Base-by-base conservation (phyloP, 2,888 invertebrate species). In the Apotomis capreana region DNA sequence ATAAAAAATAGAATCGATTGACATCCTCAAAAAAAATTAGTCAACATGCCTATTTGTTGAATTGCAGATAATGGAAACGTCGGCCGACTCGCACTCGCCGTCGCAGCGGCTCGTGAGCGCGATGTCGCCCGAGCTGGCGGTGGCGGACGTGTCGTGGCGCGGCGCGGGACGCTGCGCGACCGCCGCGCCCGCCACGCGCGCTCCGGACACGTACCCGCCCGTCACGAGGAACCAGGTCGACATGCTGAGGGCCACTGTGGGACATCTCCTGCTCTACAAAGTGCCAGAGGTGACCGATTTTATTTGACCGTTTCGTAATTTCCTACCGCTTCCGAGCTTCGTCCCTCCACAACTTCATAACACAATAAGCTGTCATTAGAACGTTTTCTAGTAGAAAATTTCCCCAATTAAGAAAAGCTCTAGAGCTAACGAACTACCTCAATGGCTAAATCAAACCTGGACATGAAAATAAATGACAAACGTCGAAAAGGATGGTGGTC, bases 221-320 rank as follows among this genome's bases (percentile, higher is more conserved):
- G 94, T 96, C 80, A 94, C 97, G 3, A 94, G 97, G 26, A 71
- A 71, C 71, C 71, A 71, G 58, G 96, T 98, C 40, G 97, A 97
- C 91, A 95, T 95, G 74, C 94, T 98, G 70, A 96, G 96, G 75
- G 97, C 97, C 58, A 96, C 96, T 3, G 96, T 96, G 13, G 98
- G 98, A 36, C 96, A 96, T 81, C 92, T 98, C 79, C 94, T 97
- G 52, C 94, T 97, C 4, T 97, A 95, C 83, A 95, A 95, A 87
- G 97, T 98, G 58, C 71, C 71, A 9, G 71, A 68, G 71, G 71
- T 71, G n/a, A 58, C 26, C 46, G 26, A 15, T 15, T 15, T 15
- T 15, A 15, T 15, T 15, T 15, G 15, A 57, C 54, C 40, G 40
- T 2, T 40, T 6, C 40, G 40, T 6, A 0, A 40, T 40, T 40